Evolutionary conservation across 2,888 invertebrate species (phyloP), one percentile per base, ranked within the genome.

Genomic region (Fragum whitleyi): DNA sequence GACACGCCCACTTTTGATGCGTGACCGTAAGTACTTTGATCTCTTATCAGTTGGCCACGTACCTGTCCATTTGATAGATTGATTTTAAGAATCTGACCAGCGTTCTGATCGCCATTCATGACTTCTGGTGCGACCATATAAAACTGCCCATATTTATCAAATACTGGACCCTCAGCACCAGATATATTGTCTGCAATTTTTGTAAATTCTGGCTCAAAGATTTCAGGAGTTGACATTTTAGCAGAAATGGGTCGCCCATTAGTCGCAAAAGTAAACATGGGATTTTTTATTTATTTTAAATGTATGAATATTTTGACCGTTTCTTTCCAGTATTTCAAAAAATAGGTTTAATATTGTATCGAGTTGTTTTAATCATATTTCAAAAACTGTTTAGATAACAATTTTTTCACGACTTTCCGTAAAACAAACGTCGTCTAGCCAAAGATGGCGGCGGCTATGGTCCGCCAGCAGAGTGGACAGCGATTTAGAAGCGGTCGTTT

Each of bases 91-190:
- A 92, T 81, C 71, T 91, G 87, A 11, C 92, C 92, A 0, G 91
- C 90, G 68, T 77, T 81, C 14, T 77, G 73, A 21, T 80, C 85
- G 32, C 87, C 86, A 68, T 87, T 88, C 69, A 85, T 86, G 1
- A 87, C 87, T 79, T 88, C 90, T 51, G 92, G 91, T 2, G 91
- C 92, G 70, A 92, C 92, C 88, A 92, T 86, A 72, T 82, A 92
- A 79, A 92, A 92, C n/a, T 81, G 76, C 19, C 89, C 90, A 70
- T 86, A 70, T 72, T 73, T 87, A 70, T 90, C 90, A 85, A 92
- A 92, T 7, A 92, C 92, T 2, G 92, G 92, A 7, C 92, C 92
- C 81, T 92, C 92, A 1, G 92, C 86, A 51, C 92, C 92, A 0
- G 62, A 62, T 6, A 91, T 11, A 68, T 87, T 88, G 23, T 87